Base-by-base conservation (phyloP, 2,113 vertebrate genomes). In the Oplegnathus fasciatus region DNA sequence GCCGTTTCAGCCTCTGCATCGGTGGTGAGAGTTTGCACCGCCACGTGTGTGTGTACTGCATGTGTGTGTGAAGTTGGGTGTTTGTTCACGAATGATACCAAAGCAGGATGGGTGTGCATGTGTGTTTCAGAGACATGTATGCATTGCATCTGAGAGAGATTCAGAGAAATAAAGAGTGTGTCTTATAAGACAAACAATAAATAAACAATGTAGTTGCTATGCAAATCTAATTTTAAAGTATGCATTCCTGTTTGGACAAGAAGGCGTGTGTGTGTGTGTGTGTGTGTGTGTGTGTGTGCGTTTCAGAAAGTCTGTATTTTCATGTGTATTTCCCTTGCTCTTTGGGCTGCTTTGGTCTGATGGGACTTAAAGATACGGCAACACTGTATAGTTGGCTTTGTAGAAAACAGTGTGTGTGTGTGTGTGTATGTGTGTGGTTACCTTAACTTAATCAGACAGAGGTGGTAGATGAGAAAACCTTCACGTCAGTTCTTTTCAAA, bases 1-100 rank as follows among this genome's bases (percentile, higher is more conserved):
- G 93, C 5, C 92, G 86, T 9, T 92, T 94, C 87, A 89, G 90
- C 86, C 92, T 94, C 89, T 93, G 91, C 85, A 89, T 93, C 80
- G 68, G 80, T 0, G 93, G 93, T 94, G 86, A 93, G 93, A 42
- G 78, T 65, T 42, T 28, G 30, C 28, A 44, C 37, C 6, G 24
- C 80, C 67, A 13, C 44, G 28, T 82, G 44, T 75, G 44, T 64
- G 28, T 86, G 9, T 37, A 37, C 3, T 6, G 3, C 34, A 37
- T 37, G 3, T n/a, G 34, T 77, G 46, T 70, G 55, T 42, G 32
- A 17, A 13, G 30, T 28, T 77, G n/a, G 8, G 20, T 60, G 55
- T 24, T 3, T 61, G 28, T 28, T 57, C 20, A 30, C 46, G 46
- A 10, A 20, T 67, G 22, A 44, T 8, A 15, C 22, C 22, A 10